Conservation (phyloP, 2,113 vertebrate genomes). For the Nesogale talazaci region DNA sequence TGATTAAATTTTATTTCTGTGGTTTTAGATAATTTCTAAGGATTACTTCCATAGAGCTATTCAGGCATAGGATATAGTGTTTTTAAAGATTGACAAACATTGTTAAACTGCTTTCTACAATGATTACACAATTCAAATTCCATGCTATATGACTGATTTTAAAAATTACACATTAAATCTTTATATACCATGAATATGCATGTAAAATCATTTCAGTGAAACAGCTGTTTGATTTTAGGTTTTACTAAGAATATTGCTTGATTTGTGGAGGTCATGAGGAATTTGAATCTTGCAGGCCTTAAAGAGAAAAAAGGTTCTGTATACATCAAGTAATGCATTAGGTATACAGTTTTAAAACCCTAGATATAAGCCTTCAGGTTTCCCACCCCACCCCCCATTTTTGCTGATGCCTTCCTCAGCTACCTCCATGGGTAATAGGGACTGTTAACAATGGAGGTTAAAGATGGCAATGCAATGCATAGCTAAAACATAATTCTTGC, state of each 20-base stretch:
- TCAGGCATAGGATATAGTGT: not conserved
- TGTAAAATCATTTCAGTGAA: not conserved
- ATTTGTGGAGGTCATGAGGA: not conserved
- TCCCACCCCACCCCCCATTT: not conserved
- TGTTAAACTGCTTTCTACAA: not conserved
- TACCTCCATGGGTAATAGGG: not conserved
- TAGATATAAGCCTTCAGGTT: not conserved
- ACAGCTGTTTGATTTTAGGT: not conserved
- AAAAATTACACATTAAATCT: not conserved
- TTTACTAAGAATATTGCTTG: not conserved
- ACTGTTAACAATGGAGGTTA: slow-evolving; percentile 21
- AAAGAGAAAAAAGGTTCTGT: not conserved
- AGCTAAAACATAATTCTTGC: not conserved
- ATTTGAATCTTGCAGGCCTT: not conserved
- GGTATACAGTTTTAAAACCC: not conserved
- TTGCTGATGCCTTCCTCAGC: slow-evolving; percentile 12
- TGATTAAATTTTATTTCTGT: not conserved
- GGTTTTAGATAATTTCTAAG: slow-evolving; percentile 16
- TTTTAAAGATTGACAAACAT: not conserved
- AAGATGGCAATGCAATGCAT: not conserved
- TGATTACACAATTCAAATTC: not conserved
- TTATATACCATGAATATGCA: not conserved
- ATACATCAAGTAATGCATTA: not conserved
- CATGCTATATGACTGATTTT: not conserved
- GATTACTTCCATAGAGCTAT: not conserved